Conservation (phyloP, 2,888 invertebrate genomes). For the Cosmorhoe ocellata region DNA sequence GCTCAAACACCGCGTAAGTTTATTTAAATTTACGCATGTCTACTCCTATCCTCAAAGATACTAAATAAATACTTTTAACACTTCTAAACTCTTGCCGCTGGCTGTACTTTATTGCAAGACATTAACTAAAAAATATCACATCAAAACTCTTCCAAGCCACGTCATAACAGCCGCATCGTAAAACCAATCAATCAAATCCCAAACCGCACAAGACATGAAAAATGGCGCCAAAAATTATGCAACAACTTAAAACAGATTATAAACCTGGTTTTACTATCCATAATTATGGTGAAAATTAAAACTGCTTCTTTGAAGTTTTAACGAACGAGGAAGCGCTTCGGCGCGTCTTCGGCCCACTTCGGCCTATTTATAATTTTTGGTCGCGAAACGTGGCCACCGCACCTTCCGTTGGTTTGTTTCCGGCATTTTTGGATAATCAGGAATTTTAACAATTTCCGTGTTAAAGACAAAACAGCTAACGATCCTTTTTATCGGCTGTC, state of each 20-base stretch:
- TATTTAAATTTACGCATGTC: too few species aligned
- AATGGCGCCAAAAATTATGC: conserved; percentile 33
- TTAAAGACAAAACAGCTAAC: background rate
- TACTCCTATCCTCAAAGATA: too few species aligned
- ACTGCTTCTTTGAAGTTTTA: conserved; percentile 61
- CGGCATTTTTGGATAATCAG: conserved; percentile 34
- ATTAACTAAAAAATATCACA: background rate
- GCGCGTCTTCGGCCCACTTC: conserved; percentile 29
- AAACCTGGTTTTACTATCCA: conserved; percentile 46
- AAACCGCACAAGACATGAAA: conserved; percentile 19
- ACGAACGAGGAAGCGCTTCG: conserved; percentile 54
- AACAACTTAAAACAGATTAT: conserved; percentile 41
- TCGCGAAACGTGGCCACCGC: conserved; percentile 45
- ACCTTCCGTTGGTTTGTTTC: conserved; percentile 44
- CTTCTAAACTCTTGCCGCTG: too few species aligned
- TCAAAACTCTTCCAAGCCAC: conserved; percentile 9
- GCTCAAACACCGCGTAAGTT: too few species aligned
- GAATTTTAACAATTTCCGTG: conserved; percentile 23
- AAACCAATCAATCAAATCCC: conserved; percentile 23
- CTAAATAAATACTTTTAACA: too few species aligned
- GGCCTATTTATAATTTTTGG: conserved; percentile 47
- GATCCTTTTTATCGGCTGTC: background rate
- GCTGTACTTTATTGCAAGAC: background rate
- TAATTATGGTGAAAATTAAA: conserved; percentile 65
- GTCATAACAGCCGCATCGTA: conserved; percentile 23